Conservation (phyloP, 2,888 invertebrate genomes). For the Timandra comae region DNA sequence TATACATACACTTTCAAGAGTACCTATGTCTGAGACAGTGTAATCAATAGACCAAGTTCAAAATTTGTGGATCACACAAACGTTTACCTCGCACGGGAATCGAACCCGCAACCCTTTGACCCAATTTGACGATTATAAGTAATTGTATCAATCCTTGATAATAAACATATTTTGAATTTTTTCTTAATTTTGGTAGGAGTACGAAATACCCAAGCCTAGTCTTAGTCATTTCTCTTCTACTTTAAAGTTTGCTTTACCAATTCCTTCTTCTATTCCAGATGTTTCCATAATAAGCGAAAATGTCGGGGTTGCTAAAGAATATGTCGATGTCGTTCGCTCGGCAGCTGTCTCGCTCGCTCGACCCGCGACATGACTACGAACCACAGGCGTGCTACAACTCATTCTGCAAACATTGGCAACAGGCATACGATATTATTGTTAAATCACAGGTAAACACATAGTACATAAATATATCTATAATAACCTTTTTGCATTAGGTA, state of each 20-base stretch:
- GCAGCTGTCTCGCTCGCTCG: constrained; percentile 77
- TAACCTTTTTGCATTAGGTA: no score
- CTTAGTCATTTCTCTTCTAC: background rate
- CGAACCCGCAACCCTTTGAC: no score
- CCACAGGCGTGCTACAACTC: constrained; percentile 94
- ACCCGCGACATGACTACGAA: constrained; percentile 85
- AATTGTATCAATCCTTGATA: no score
- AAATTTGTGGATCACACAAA: no score
- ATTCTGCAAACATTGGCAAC: constrained; percentile 96
- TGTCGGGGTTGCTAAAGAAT: constrained; percentile 82
- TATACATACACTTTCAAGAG: background rate
- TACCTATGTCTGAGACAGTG: background rate
- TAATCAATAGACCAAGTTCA: background rate
- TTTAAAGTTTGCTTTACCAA: background rate
- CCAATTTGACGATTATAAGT: no score
- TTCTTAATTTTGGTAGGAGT: background rate
- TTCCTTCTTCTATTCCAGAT: constrained; percentile 28
- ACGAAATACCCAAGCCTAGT: background rate
- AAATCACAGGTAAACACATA: constrained; percentile 83
- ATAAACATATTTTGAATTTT: no score
- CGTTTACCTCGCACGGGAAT: no score
- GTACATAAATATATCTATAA: no score
- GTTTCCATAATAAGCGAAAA: constrained; percentile 41
- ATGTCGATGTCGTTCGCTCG: constrained; percentile 78
- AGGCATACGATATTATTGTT: constrained; percentile 89